Base-by-base conservation (phyloP, 2,113 vertebrate genomes). In the Vulpes ferrilata region DNA sequence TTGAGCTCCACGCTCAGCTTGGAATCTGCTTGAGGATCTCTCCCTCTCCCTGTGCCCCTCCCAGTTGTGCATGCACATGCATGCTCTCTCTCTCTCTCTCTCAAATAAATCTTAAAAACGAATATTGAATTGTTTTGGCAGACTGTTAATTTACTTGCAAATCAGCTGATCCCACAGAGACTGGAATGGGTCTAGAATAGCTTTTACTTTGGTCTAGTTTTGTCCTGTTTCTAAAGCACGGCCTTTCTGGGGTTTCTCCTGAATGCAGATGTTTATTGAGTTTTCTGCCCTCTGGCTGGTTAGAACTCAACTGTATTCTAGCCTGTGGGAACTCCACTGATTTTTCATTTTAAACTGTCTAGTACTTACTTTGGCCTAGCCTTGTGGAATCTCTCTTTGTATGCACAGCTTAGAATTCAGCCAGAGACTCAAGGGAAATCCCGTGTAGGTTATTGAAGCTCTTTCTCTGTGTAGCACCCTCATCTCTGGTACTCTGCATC, bases 21-120 rank as follows among this genome's bases (percentile, higher is more conserved):
- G 32, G 32, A 69, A 69, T n/a, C 65, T 69, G 67, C 17, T 69
- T 69, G 8, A 69, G 16, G 35, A 69, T n/a, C 17, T 69, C 17
- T 69, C 67, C 67, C 67, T 69, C n/a, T 35, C 67, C 67, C 67
- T 69, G 17, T 35, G 32, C 17, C 8, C 32, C 32, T n/a, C 32
- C 67, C 32, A 69, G 7, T 69, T 35, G 32, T 35, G 67, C 67
- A 20, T 35, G 67, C 3, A 3, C 3, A 3, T 69, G 67, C 32
- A 32, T 35, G 67, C 7, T 3, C 15, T 0, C 3, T 5, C 65
- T 3, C 7, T 2, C 16, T 3, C 7, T 2, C 16, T 69, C 32
- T 69, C 32, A 69, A 19, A n/a, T 69, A 69, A 17, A n/a, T 69
- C 32, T 35, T 35, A 10, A 69, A 27, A 92, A 57, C 82, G 59